Base-by-base conservation (phyloP, 2,797 vertebrate genomes). In the Poecilia wingei region DNA sequence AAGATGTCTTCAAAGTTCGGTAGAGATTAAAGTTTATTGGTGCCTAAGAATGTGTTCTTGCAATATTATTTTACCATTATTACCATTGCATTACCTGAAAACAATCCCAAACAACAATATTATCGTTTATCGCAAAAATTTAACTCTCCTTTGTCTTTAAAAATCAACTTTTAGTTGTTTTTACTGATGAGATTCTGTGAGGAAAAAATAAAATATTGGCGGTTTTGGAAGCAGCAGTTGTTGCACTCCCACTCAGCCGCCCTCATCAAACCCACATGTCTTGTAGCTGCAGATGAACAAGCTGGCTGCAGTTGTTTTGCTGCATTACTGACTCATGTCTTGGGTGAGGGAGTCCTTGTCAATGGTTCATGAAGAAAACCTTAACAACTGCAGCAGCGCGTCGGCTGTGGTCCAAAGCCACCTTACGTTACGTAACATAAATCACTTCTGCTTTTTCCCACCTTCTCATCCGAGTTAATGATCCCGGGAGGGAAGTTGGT, bases 241-340 rank as follows among this genome's bases (percentile, higher is more conserved):
- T 89, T 86, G 74, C 28, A 80, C 89, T 45, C 87, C 88, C 84
- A 86, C 87, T 81, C 85, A 79, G 71, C 79, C 83, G 49, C 76
- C 78, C 85, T 86, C 84, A 71, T 80, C 86, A 82, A 84, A 83
- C 81, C 78, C 88, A 86, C 72, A 75, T 86, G 84, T 82, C 59
- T 14, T n/a, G 4, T 18, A 55, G 79, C 76, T 78, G 73, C 47
- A 70, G 55, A 83, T 69, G 68, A 81, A 79, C 70, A 22, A 20
- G 69, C 79, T 43, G 8, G 70, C 82, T 82, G 79, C 79, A 31
- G 86, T 87, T 84, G 61, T 76, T 81, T 69, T 69, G 78, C 31
- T 73, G 83, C 78, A 49, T 66, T 81, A 43, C 20, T 36, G 49
- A 72, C 72, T 82, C 12, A 13, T 73, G 79, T 84, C 75, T 61